phyloP scores from a whole-genome alignment of 2,113 vertebrate genomes.

The Gorsachius goisagi region DNA sequence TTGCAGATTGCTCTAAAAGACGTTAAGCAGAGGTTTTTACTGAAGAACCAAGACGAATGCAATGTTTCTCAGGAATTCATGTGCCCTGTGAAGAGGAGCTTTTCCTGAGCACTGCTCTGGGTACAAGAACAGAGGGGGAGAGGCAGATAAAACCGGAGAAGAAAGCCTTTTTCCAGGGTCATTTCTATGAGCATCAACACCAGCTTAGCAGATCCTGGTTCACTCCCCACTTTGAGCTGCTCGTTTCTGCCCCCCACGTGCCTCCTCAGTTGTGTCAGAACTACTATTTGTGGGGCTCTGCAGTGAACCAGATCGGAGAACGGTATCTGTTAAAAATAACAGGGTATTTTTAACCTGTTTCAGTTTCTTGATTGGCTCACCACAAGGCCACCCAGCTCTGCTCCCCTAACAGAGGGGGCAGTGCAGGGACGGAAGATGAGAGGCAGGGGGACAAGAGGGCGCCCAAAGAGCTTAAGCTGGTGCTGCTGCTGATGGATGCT shows the following conservation, averaged over 20 bases:
- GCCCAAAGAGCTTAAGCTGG: neutral
- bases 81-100: neutral
- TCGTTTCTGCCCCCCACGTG: neutral
- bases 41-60: neutral
- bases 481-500: neutral
- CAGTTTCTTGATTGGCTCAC: neutral
- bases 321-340: neutral
- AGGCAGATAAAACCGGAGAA: neutral
- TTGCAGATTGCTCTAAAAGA: neutral
- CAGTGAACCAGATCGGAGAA: neutral
- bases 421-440: neutral
- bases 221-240: neutral
- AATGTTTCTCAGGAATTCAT: neutral
- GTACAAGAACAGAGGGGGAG: neutral
- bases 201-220: neutral
- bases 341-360: neutral
- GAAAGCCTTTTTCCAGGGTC: neutral
- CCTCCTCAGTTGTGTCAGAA: neutral
- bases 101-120: neutral
- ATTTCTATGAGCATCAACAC: neutral
- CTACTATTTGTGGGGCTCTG: neutral
- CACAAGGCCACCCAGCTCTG: no score
- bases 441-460: rapidly evolving
- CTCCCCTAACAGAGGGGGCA: neutral
- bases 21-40: neutral